Evolutionary conservation across 2,113 vertebrate species (phyloP).

Genomic region (Ancistrus triradiatus): DNA sequence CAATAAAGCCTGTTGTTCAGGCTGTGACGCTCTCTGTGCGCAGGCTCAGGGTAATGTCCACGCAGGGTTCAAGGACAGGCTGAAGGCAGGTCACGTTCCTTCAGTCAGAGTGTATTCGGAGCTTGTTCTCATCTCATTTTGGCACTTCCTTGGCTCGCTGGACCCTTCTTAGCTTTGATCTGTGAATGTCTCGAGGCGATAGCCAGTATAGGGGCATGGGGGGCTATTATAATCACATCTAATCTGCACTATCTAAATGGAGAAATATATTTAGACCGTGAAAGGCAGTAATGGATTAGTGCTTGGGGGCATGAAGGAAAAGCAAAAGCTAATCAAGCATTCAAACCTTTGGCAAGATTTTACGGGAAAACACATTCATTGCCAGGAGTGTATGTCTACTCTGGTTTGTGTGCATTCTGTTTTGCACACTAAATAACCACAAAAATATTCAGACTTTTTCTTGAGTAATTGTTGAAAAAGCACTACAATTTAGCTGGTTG

Average conservation of each 20-base stretch:
- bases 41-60: neutral
- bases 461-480: too few species aligned
- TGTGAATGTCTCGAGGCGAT: conserved; percentile 6
- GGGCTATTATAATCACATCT: conserved; percentile 38
- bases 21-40: neutral
- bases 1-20: conserved; percentile 27
- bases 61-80: conserved; percentile 9
- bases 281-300: conserved; percentile 34
- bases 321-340: conserved; percentile 33
- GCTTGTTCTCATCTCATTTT: conserved; percentile 33
- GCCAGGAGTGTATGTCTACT: conserved; percentile 3
- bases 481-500: too few species aligned
- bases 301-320: conserved; percentile 15
- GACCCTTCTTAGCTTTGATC: conserved; percentile 33
- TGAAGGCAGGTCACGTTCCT: conserved; percentile 28
- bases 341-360: conserved; percentile 30
- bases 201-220: conserved; percentile 26
- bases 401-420: neutral
- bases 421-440: too few species aligned
- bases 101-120: conserved; percentile 9
- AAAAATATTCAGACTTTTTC: too few species aligned
- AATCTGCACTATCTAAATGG: conserved; percentile 35
- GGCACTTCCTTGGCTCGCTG: conserved; percentile 41
- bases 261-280: conserved; percentile 34
- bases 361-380: conserved; percentile 1